These are phyloP conservation scores for Drosophila greeni DNA, from an alignment of 2,888 invertebrate species.

Conservation along the genomic window DNA sequence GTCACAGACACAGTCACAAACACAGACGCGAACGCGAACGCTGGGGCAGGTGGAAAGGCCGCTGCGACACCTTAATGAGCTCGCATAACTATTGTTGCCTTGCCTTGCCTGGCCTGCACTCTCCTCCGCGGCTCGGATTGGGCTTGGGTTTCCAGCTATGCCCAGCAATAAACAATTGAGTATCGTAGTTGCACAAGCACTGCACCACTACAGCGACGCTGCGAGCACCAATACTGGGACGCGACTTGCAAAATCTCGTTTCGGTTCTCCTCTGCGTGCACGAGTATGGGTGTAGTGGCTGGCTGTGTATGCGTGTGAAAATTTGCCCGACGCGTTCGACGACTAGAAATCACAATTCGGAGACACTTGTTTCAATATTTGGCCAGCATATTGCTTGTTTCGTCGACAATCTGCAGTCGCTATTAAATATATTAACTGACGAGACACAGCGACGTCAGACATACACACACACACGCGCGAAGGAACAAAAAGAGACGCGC, in stretches of 20 bases:
- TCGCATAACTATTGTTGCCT: conserved; percentile 16
- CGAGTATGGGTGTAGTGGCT: conserved; percentile 2
- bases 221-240: conserved; percentile 23
- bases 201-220: conserved; percentile 14
- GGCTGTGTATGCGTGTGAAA: conserved; percentile 35
- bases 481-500: conserved; percentile 54
- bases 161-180: conserved; percentile 43
- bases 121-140: conserved; percentile 24
- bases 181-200: conserved; percentile 61
- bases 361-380: conserved; percentile 60
- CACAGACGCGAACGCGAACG: conserved; percentile 13
- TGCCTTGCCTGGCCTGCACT: conserved; percentile 22
- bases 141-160: conserved; percentile 30
- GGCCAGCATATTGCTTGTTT: conserved; percentile 31
- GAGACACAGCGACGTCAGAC: conserved; percentile 25
- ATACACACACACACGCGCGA: conserved; percentile 20
- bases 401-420: conserved; percentile 18
- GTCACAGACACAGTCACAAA: background rate
- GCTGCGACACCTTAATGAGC: conserved; percentile 38
- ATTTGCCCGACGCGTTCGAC: conserved; percentile 21
- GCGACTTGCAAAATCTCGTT: conserved; percentile 64
- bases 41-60: conserved; percentile 53
- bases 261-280: conserved; percentile 37
- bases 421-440: conserved; percentile 28
- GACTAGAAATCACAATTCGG: conserved; percentile 45